Conservation (phyloP, 2,113 vertebrate genomes). For the Bubalus kerabau region DNA sequence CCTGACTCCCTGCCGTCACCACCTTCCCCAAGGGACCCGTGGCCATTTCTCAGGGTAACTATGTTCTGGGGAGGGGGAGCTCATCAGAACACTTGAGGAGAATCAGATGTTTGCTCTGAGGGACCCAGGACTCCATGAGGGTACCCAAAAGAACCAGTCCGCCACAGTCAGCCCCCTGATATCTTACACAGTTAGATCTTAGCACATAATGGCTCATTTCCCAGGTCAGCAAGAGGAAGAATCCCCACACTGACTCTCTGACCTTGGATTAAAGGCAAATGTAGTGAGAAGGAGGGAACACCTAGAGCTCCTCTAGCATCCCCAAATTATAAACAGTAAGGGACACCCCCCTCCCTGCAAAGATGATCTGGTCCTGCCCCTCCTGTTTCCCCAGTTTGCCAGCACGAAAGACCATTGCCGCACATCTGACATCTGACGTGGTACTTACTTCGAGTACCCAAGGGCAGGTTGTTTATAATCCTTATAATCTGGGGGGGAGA, state of each 20-base stretch:
- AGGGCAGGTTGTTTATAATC: too few species aligned
- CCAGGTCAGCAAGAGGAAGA: background rate
- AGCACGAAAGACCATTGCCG: background rate
- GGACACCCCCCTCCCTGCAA: background rate
- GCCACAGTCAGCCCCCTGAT: background rate
- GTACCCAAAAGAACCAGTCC: background rate
- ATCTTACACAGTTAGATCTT: background rate
- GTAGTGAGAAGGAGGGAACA: background rate
- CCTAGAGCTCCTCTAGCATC: background rate
- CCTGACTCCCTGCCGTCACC: background rate
- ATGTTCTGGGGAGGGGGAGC: background rate
- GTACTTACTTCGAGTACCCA: background rate
- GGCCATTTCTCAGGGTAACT: background rate
- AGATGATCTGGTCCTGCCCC: background rate
- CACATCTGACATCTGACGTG: background rate
- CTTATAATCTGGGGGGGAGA: background rate
- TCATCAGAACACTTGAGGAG: background rate
- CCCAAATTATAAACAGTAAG: background rate
- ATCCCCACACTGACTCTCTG: background rate
- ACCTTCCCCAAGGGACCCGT: background rate
- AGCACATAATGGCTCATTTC: background rate
- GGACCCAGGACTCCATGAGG: background rate
- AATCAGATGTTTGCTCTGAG: background rate
- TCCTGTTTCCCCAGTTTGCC: background rate
- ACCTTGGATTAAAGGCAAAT: background rate